phyloP scores from a whole-genome alignment of 2,113 vertebrate genomes.

The Pionites leucogaster region DNA sequence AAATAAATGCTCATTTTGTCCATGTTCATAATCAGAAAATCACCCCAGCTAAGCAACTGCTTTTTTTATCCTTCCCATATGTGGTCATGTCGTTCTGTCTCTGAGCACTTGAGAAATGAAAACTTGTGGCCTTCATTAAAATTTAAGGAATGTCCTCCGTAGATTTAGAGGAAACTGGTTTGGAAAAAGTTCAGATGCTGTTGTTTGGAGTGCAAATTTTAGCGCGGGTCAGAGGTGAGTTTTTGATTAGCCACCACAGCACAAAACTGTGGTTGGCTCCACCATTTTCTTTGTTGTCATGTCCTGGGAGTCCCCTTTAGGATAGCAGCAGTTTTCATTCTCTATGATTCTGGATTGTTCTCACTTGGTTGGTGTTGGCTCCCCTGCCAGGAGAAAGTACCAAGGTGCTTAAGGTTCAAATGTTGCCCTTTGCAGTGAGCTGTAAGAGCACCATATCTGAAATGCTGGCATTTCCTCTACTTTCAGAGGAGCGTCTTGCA shows the following conservation, averaged over 20 bases:
- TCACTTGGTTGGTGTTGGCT: background rate
- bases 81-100: conserved; percentile 19
- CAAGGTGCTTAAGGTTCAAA: background rate
- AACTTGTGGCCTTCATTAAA: conserved; percentile 54
- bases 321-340: background rate
- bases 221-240: background rate
- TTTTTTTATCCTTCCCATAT: conserved; percentile 34
- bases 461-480: background rate
- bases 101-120: conserved; percentile 47
- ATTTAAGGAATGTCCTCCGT: conserved; percentile 57
- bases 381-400: background rate
- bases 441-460: background rate
- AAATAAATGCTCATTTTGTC: background rate
- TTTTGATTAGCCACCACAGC: background rate
- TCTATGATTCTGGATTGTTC: background rate
- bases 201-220: background rate
- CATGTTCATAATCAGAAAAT: background rate
- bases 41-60: background rate
- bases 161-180: conserved; percentile 37
- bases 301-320: background rate
- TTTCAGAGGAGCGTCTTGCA: background rate
- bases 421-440: background rate
- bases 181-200: conserved; percentile 9
- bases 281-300: background rate
- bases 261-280: background rate